phyloP scores from a whole-genome alignment of 2,113 vertebrate genomes.

The Trachemys scripta region DNA sequence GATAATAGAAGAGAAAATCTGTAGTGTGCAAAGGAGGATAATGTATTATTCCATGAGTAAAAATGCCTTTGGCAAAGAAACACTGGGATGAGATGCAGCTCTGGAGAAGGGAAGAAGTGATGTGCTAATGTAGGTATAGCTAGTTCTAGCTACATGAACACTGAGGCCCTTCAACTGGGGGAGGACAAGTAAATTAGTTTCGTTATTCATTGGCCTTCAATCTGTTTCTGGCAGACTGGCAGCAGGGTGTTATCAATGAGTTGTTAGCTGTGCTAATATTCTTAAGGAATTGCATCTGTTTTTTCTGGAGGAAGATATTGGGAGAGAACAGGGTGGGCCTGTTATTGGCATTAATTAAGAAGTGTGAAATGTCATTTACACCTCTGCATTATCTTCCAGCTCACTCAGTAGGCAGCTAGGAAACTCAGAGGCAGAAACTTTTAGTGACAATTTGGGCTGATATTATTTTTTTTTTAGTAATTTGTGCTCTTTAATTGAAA shows the following conservation, averaged over 20 bases:
- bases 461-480: slow-evolving; percentile 28
- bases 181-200: neutral
- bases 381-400: neutral
- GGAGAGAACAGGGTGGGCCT: neutral
- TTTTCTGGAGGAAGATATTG: neutral
- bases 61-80: neutral
- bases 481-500: slow-evolving; percentile 40
- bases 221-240: neutral
- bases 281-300: neutral
- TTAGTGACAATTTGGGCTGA: neutral
- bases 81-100: neutral
- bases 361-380: neutral
- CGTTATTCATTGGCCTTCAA: neutral
- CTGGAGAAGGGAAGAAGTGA: neutral
- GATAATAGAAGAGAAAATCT: neutral
- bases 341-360: neutral
- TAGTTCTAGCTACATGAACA: neutral
- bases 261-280: neutral
- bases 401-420: neutral
- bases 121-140: neutral
- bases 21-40: neutral
- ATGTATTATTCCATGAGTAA: neutral
- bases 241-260: neutral
- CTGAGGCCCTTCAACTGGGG: neutral
- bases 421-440: slow-evolving; percentile 15